Evolutionary conservation across 2,888 invertebrate genomes (phyloP).

Genomic region (Drosophila tripunctata): DNA sequence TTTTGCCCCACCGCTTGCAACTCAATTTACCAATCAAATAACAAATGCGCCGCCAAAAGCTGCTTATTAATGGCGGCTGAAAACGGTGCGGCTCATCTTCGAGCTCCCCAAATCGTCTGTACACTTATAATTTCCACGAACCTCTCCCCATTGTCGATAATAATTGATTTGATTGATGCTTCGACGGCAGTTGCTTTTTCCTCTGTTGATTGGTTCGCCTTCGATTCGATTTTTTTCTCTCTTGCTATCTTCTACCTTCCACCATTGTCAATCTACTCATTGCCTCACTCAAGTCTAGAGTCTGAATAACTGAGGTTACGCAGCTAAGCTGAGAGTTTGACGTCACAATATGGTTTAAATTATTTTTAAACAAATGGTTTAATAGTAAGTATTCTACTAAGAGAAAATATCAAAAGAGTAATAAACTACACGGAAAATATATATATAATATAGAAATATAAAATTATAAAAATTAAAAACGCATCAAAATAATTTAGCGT

Average conservation of each 20-base stretch:
- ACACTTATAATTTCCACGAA: constrained; percentile 70
- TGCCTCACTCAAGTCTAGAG: not conserved
- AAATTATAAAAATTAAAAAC: too few relatives aligned
- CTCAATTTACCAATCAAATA: constrained; percentile 83
- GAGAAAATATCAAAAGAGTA: too few relatives aligned
- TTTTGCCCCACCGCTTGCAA: constrained; percentile 39
- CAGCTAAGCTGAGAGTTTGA: not conserved
- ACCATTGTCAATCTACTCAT: too few relatives aligned
- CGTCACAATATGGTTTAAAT: too few relatives aligned
- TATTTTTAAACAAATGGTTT: too few relatives aligned
- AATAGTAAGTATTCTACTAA: too few relatives aligned
- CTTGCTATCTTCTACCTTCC: not conserved
- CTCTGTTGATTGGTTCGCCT: constrained; percentile 61
- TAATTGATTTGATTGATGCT: constrained; percentile 84
- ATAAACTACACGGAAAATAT: too few relatives aligned
- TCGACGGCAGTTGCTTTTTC: constrained; percentile 58
- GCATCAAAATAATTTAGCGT: too few relatives aligned
- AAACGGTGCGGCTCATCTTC: constrained; percentile 38
- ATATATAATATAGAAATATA: too few relatives aligned
- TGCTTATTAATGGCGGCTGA: constrained; percentile 78
- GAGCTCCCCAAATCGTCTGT: constrained; percentile 14
- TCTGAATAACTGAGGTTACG: not conserved
- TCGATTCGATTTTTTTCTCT: constrained; percentile 26
- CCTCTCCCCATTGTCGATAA: constrained; percentile 79
- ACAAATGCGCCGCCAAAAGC: constrained; percentile 76